Conservation (phyloP, 35 echinoderm and acorn worm genomes). For the Ophiothrix spiculata region DNA sequence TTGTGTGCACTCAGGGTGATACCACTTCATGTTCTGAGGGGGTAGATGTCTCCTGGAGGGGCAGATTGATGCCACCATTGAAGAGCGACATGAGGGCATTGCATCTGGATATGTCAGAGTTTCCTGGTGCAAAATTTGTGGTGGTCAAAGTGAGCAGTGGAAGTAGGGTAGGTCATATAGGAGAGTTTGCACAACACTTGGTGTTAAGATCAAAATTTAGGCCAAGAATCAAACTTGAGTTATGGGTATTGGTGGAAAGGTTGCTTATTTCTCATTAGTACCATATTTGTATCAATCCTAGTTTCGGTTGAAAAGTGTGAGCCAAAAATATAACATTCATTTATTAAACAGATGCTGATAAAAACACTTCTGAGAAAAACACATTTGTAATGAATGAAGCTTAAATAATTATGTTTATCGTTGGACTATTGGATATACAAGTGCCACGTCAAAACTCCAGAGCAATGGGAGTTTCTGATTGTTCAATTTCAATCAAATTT, state of each 20-base stretch:
- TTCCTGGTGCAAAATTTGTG: slow-evolving; percentile 27
- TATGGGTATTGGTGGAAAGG: neutral
- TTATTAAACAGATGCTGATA: too few relatives aligned
- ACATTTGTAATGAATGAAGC: too few relatives aligned
- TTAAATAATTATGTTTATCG: too few relatives aligned
- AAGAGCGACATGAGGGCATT: slow-evolving; percentile 52
- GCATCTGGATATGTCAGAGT: slow-evolving; percentile 41
- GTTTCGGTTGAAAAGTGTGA: neutral
- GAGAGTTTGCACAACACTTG: too few relatives aligned
- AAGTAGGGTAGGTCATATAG: slow-evolving; percentile 37
- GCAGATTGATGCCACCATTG: slow-evolving; percentile 45
- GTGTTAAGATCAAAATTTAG: neutral
- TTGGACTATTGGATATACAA: too few relatives aligned
- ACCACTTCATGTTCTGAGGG: slow-evolving; percentile 44
- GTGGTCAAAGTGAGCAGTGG: slow-evolving; percentile 62
- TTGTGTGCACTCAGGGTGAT: slow-evolving; percentile 56
- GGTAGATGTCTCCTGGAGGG: slow-evolving; percentile 51
- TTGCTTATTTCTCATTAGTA: neutral
- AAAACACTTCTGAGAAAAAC: too few relatives aligned
- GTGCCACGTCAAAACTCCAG: too few relatives aligned
- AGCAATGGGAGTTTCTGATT: too few relatives aligned
- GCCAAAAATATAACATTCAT: too few relatives aligned
- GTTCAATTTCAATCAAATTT: too few relatives aligned
- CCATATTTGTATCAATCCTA: neutral
- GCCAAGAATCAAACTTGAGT: neutral